These are phyloP conservation scores for Hylia prasina DNA, from an alignment of 2,113 vertebrate species.

Conservation along the genomic window DNA sequence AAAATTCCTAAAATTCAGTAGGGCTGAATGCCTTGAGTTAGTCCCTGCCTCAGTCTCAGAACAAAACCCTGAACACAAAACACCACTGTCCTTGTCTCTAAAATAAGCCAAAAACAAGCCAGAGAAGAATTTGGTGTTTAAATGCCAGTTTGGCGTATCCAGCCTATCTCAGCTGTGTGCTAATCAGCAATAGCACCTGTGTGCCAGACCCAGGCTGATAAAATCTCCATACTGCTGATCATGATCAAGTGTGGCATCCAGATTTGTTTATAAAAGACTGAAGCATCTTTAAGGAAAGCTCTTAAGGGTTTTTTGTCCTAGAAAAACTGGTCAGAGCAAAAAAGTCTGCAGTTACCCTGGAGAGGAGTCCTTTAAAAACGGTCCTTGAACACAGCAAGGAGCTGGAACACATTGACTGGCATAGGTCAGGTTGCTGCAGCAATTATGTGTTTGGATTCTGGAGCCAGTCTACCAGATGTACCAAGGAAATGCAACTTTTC, in stretches of 20 bases:
- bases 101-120: neutral
- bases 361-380: neutral
- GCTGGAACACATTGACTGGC: neutral
- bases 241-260: neutral
- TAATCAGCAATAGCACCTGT: neutral
- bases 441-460: neutral
- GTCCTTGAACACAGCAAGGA: neutral
- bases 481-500: neutral
- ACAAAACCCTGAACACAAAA: neutral
- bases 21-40: neutral
- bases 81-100: neutral
- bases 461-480: neutral
- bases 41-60: neutral
- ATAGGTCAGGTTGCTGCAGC: neutral
- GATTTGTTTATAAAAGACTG: neutral
- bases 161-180: neutral
- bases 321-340: neutral
- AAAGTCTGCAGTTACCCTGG: neutral
- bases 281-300: neutral
- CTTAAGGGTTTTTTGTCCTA: neutral
- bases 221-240: neutral
- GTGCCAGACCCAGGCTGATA: neutral
- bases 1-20: neutral
- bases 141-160: neutral
- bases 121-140: neutral